These are phyloP conservation scores for Myioborus miniatus DNA, from an alignment of 2,797 vertebrate genomes.

Conservation along the genomic window DNA sequence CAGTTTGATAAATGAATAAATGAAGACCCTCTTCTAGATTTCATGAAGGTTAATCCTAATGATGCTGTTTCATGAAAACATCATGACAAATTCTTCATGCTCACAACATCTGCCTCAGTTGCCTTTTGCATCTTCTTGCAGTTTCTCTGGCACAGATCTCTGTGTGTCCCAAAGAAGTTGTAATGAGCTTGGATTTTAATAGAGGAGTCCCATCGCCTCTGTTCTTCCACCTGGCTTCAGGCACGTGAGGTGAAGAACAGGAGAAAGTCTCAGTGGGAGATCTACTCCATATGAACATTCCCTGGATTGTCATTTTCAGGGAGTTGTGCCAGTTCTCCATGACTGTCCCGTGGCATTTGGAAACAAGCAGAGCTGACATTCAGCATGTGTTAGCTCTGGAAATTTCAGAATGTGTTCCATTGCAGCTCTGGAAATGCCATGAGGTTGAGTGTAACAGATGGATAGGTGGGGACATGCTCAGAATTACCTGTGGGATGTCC, in stretches of 20 bases:
- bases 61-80: background rate
- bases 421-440: background rate
- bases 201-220: background rate
- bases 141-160: background rate
- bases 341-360: background rate
- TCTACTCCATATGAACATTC: fast-evolving
- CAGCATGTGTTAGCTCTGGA: background rate
- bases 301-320: background rate
- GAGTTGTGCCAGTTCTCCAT: fast-evolving
- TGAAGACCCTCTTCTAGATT: background rate
- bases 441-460: too few relatives aligned
- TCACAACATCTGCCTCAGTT: background rate
- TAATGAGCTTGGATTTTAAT: background rate
- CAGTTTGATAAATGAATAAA: background rate
- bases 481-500: background rate
- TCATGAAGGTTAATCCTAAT: background rate
- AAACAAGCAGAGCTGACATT: background rate
- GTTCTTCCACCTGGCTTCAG: background rate
- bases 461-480: background rate
- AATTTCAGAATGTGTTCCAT: background rate
- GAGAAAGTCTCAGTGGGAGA: background rate
- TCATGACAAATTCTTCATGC: background rate
- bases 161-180: background rate
- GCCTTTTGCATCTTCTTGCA: background rate
- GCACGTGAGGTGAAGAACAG: background rate